Base-by-base conservation (phyloP, 2,113 vertebrate genomes). In the Protomyctophum bolini region DNA sequence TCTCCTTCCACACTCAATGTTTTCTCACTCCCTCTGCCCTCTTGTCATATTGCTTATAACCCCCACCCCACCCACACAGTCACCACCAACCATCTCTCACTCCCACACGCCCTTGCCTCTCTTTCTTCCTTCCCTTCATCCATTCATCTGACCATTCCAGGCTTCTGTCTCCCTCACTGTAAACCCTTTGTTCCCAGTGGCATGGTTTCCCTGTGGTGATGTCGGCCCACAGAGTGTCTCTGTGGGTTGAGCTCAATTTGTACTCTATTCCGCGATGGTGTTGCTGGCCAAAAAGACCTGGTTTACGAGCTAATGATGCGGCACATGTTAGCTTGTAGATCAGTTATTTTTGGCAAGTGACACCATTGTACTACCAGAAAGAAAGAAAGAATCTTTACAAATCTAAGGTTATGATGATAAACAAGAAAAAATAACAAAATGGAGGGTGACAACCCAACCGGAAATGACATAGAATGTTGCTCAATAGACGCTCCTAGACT, bases 191-290 rank as follows among this genome's bases (percentile, higher is more conserved):
- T 82, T 83, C 61, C 66, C 54, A 0, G 51, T 74, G 60, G 46
- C 69, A 57, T 68, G 28, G n/a, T 65, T 29, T 72, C 73, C 63
- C 70, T 69, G 62, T 75, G 14, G 70, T 68, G 63, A 75, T 79
- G 73, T 73, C 80, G 66, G 66, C 59, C 81, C 66, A 68, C 74
- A 63, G 75, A 47, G 9, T 12, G 61, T 81, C 82, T 60, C 76
- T 29, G 52, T 58, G 75, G 82, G 80, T 72, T 41, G 63, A 60
- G 51, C 66, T 14, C 58, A 76, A 41, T 41, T 41, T 6, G 5
- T 41, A 41, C 33, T 41, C 33, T 41, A 41, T 41, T 41, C 3
- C 33, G 33, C 33, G 33, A 41, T 1, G 33, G 33, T 41, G 33
- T 41, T 6, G 33, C 33, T 41, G 33, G 33, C 33, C 33, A 41